Conservation (phyloP, 2,113 vertebrate species). For the Macrotis lagotis region DNA sequence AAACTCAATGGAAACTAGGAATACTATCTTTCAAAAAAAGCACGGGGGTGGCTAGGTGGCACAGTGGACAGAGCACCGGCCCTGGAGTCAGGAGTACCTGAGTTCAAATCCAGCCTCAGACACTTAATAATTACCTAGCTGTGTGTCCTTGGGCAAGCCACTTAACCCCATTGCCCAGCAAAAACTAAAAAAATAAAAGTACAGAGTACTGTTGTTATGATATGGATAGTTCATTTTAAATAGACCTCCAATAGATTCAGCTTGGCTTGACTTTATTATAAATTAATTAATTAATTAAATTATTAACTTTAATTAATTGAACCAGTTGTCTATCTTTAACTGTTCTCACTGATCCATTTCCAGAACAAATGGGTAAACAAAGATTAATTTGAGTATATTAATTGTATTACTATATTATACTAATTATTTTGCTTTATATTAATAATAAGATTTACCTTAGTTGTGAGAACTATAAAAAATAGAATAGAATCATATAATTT, state of each 20-base stretch:
- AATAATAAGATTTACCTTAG: neutral
- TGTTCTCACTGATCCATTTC: conserved; percentile 23
- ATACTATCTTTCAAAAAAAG: neutral
- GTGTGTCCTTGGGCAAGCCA: no score
- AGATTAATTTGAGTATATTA: neutral
- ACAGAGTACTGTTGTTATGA: neutral
- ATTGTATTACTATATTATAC: no score
- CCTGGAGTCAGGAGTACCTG: no score
- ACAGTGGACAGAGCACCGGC: no score
- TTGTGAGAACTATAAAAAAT: neutral
- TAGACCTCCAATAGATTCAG: neutral
- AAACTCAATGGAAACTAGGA: neutral
- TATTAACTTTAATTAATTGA: neutral
- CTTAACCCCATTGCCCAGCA: no score
- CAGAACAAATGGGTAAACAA: neutral
- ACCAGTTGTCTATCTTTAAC: neutral
- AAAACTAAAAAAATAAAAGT: no score
- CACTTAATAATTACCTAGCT: no score
- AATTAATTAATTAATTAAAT: no score
- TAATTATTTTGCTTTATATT: no score
- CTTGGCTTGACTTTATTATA: neutral
- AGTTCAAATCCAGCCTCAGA: no score
- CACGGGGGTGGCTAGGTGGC: no score
- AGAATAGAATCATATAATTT: neutral
- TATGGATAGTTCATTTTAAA: neutral